Percentiles rank a stretch among this genome's conserved stretches.
phyloP scores from a whole-genome alignment of 2,888 invertebrate species.

The Candidula unifasciata region DNA sequence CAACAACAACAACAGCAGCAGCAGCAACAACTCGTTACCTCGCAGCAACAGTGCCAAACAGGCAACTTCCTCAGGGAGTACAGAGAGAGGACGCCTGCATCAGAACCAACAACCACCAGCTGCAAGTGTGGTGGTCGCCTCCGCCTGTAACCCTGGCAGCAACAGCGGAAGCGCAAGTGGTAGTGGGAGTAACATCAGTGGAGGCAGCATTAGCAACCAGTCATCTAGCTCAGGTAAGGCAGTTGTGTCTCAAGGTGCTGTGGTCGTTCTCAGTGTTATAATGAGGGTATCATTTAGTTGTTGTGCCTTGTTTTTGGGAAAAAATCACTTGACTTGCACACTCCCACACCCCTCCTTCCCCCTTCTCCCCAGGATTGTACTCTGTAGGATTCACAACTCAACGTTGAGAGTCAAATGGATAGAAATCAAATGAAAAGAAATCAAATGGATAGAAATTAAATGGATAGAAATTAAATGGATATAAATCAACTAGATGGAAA shows the following conservation, averaged over 20 bases:
- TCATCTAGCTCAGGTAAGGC: conserved; percentile 32
- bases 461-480: too few relatives aligned
- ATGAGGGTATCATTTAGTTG: too few relatives aligned
- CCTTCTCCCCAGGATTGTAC: too few relatives aligned
- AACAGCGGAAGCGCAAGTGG: not conserved
- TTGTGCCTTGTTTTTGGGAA: too few relatives aligned
- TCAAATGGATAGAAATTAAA: too few relatives aligned
- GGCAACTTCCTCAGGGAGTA: conserved; percentile 23
- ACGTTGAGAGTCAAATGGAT: too few relatives aligned
- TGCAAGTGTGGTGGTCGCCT: not conserved
- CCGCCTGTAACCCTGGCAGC: not conserved
- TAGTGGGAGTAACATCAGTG: conserved; percentile 4
- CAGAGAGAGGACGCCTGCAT: conserved; percentile 42
- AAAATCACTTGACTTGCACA: too few relatives aligned
- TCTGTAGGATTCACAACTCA: too few relatives aligned
- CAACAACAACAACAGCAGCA: conserved; percentile 30
- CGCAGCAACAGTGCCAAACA: conserved; percentile 16
- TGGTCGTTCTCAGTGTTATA: not conserved
- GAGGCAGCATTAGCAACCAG: conserved; percentile 39
- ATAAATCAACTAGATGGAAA: too few relatives aligned
- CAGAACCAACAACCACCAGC: conserved; percentile 46
- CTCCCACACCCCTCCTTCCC: too few relatives aligned
- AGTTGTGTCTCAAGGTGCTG: conserved; percentile 55
- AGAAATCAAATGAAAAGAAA: too few relatives aligned
- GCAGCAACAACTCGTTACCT: conserved; percentile 5